A percentile compares a stretch with the other conserved stretches of the same genome.
Evolutionary conservation across 2,888 invertebrate species (phyloP).

Genomic region (Epistrophe eligans): DNA sequence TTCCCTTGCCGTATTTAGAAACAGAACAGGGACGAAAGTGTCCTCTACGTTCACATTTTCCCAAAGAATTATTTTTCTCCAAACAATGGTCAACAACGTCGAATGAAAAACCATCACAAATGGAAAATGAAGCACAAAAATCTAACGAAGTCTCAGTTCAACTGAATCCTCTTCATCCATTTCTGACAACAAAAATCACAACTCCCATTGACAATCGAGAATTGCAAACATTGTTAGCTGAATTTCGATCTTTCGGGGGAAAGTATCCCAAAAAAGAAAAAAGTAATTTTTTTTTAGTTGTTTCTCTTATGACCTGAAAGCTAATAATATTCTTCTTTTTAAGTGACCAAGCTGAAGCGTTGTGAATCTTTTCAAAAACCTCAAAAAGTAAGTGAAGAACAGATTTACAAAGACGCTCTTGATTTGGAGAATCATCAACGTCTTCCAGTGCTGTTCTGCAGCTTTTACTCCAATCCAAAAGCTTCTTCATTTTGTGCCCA

Average conservation of each 20-base stretch:
- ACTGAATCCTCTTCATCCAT: conserved; percentile 88
- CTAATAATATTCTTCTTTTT: neutral
- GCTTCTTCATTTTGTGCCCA: conserved; percentile 83
- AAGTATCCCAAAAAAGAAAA: conserved; percentile 84
- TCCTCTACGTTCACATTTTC: conserved; percentile 89
- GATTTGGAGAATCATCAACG: conserved; percentile 93
- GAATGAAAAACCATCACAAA: conserved; percentile 78
- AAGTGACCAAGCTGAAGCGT: conserved; percentile 80
- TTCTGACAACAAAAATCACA: conserved; percentile 89
- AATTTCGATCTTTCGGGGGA: conserved; percentile 94
- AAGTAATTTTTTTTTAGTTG: conserved; percentile 77
- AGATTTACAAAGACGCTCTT: conserved; percentile 87
- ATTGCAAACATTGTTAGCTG: conserved; percentile 90
- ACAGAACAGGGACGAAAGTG: conserved; percentile 92
- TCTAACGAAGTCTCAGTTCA: conserved; percentile 77
- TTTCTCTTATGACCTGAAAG: neutral
- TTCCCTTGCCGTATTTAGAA: conserved; percentile 94
- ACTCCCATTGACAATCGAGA: conserved; percentile 87
- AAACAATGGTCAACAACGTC: conserved; percentile 84
- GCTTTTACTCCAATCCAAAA: conserved; percentile 84
- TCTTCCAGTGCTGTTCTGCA: conserved; percentile 94
- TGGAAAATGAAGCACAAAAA: conserved; percentile 74
- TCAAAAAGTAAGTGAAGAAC: conserved; percentile 81
- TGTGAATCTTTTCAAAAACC: conserved; percentile 79
- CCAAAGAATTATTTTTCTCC: conserved; percentile 90